Conservation (phyloP, 2,113 vertebrate species). For the Mugil cephalus region DNA sequence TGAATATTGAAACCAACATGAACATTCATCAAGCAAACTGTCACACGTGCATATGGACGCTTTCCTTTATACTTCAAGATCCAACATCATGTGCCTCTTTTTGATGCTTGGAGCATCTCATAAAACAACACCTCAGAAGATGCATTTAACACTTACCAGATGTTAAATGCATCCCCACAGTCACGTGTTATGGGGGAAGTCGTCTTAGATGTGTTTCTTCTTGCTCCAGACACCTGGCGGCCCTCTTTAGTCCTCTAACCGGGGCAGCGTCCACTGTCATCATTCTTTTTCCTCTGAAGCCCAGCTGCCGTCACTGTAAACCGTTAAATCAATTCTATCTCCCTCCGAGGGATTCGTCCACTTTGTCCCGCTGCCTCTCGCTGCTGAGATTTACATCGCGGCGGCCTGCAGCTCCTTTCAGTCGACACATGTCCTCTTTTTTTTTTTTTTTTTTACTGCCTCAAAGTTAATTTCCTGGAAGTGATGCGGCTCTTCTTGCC, state of each 20-base stretch:
- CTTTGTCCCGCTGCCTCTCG: conserved; percentile 20
- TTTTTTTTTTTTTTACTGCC: conserved; percentile 35
- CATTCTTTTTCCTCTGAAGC: not conserved
- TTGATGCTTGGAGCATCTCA: too few species aligned
- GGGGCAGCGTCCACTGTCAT: too few species aligned
- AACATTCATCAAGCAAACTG: too few species aligned
- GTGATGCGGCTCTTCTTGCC: conserved; percentile 23
- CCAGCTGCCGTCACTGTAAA: not conserved
- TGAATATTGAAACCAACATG: too few species aligned
- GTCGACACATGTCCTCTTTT: conserved; percentile 44
- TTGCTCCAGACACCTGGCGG: not conserved
- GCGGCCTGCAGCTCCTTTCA: conserved; percentile 40
- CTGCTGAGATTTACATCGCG: conserved; percentile 43
- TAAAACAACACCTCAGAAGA: too few species aligned
- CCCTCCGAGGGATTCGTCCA: conserved; percentile 39
- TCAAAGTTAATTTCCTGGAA: conserved; percentile 65
- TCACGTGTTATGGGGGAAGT: too few species aligned
- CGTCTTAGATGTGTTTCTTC: too few species aligned
- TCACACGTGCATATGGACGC: too few species aligned
- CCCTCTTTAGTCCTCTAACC: rapidly evolving
- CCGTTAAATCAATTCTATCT: conserved; percentile 41
- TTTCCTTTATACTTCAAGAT: too few species aligned
- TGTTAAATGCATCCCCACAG: too few species aligned
- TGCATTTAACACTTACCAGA: too few species aligned
- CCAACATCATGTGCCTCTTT: too few species aligned